Evolutionary conservation across 2,888 invertebrate genomes (phyloP).

Genomic region (Steinernema scapterisci): DNA sequence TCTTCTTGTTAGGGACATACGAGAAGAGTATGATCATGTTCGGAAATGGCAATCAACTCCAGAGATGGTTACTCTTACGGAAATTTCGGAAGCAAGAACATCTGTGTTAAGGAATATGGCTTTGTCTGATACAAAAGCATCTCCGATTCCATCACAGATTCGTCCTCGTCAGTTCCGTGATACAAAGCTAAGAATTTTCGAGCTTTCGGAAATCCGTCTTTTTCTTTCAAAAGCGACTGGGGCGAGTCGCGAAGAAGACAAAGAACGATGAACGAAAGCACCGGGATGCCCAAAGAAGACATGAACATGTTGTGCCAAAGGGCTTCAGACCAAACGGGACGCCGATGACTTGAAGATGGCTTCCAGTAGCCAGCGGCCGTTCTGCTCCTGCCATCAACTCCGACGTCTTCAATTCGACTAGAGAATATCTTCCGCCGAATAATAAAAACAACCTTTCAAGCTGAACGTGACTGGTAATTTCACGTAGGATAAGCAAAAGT

Average conservation of each 20-base stretch:
- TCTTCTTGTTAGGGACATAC: no score
- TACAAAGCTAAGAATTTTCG: conserved; percentile 43
- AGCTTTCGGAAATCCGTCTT: conserved; percentile 40
- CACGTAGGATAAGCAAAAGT: no score
- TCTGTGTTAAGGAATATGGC: no score
- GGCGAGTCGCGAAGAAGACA: conserved; percentile 43
- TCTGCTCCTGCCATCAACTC: no score
- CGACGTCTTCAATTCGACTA: no score
- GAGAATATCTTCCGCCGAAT: no score
- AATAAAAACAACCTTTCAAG: no score
- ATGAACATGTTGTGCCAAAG: conserved; percentile 48
- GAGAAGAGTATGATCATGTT: no score
- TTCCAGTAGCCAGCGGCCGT: conserved; percentile 48
- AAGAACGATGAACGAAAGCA: conserved; percentile 43
- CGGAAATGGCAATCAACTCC: no score
- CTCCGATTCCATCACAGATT: conserved; percentile 42
- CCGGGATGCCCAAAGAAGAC: conserved; percentile 39
- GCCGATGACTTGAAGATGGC: conserved; percentile 46
- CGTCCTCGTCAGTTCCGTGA: conserved; percentile 43
- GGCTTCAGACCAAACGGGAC: conserved; percentile 44
- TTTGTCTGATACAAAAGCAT: conserved; percentile 41
- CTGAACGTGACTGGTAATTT: no score
- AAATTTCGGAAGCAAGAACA: no score
- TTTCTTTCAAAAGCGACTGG: conserved; percentile 43
- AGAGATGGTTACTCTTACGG: no score